Evolutionary conservation across 1,140 invertebrate genomes (phyloP).

Genomic region (Hycleus cichorii): DNA sequence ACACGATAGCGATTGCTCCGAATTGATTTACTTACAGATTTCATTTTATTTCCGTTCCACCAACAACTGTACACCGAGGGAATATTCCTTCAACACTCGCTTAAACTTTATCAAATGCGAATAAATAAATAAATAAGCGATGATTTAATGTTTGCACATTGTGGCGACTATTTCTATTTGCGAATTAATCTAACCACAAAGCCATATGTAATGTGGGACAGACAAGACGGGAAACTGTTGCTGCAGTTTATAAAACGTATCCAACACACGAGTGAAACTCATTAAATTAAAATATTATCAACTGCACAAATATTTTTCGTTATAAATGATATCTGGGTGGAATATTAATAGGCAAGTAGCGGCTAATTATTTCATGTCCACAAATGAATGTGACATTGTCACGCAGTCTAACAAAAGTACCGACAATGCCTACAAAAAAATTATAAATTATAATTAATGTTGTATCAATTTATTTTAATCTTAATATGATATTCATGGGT

Average conservation of each 20-base stretch:
- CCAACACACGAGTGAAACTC: background rate
- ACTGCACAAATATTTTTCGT: conserved; percentile 11
- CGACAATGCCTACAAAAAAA: conserved; percentile 11
- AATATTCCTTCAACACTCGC: too few species aligned
- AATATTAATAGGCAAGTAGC: conserved; percentile 16
- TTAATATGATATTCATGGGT: too few species aligned
- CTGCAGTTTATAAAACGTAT: conserved; percentile 6
- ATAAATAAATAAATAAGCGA: too few species aligned
- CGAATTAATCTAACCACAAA: too few species aligned
- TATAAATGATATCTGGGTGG: conserved; percentile 14
- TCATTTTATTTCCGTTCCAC: conserved; percentile 6
- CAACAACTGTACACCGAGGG: too few species aligned
- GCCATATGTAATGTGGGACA: too few species aligned
- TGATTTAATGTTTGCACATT: too few species aligned
- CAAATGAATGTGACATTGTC: conserved; percentile 15
- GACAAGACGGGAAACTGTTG: too few species aligned
- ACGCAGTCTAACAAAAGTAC: conserved; percentile 14
- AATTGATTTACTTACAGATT: conserved; percentile 14
- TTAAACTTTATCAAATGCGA: too few species aligned
- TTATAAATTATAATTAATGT: background rate
- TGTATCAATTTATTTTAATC: conserved; percentile 1
- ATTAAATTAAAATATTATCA: conserved; percentile 17
- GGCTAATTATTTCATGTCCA: conserved; percentile 17
- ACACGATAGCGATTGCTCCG: conserved; percentile 11
- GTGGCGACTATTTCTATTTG: too few species aligned